These are phyloP conservation scores for Pteria penguin DNA, from an alignment of 2,888 invertebrate genomes.

Conservation along the genomic window DNA sequence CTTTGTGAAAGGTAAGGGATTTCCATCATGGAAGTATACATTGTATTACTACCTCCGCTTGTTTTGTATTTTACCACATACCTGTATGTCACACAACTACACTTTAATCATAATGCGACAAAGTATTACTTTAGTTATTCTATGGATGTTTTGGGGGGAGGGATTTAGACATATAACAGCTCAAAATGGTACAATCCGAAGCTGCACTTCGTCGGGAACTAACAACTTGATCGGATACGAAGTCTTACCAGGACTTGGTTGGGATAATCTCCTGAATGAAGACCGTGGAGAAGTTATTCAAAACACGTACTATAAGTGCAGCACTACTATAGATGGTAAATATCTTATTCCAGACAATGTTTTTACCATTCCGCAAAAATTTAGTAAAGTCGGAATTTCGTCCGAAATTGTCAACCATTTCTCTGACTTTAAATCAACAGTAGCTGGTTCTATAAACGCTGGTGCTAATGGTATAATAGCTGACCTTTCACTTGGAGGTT, in stretches of 20 bases:
- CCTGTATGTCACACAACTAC: too few relatives aligned
- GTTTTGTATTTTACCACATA: too few relatives aligned
- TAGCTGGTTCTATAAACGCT: constrained; percentile 45
- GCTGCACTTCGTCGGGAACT: too few relatives aligned
- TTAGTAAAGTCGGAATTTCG: constrained; percentile 37
- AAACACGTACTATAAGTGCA: constrained; percentile 30
- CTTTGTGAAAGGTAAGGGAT: too few relatives aligned
- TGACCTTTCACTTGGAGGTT: constrained; percentile 22
- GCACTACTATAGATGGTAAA: constrained; percentile 37
- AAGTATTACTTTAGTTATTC: too few relatives aligned
- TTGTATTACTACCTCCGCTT: too few relatives aligned
- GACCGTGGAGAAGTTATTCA: constrained; percentile 36
- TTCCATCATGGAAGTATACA: too few relatives aligned
- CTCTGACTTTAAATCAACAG: constrained; percentile 35
- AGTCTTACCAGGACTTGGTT: constrained; percentile 46
- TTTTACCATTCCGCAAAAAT: constrained; percentile 33
- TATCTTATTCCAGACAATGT: constrained; percentile 44
- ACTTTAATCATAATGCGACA: too few relatives aligned
- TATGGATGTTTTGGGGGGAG: too few relatives aligned
- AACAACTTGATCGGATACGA: constrained; percentile 29
- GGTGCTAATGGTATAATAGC: constrained; percentile 11
- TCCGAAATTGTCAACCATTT: constrained; percentile 42
- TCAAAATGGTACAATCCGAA: too few relatives aligned
- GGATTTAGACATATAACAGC: too few relatives aligned
- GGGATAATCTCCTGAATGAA: constrained; percentile 47